Percentiles rank a stretch among this genome's conserved stretches.
Conservation (phyloP, 2,797 vertebrate species). For the Nothura maculosa region DNA sequence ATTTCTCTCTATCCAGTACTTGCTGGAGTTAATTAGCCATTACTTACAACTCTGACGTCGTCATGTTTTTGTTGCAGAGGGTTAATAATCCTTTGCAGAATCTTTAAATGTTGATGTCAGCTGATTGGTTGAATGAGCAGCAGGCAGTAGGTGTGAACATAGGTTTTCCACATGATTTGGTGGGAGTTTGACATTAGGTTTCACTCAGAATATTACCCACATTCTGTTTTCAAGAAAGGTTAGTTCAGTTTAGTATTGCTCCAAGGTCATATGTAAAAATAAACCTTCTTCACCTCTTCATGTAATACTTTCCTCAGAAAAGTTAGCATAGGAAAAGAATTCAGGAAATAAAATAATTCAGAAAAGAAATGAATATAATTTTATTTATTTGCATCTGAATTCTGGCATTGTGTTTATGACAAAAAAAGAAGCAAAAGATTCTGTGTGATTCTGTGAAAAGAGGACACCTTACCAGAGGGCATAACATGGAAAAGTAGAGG, state of each 20-base stretch:
- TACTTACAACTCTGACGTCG: neutral
- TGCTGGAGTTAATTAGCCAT: neutral
- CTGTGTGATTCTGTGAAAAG: no score
- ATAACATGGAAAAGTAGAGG: neutral
- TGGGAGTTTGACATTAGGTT: slow-evolving; percentile 5
- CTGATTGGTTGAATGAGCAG: neutral
- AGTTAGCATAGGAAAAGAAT: neutral
- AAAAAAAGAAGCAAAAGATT: neutral
- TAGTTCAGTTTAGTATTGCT: neutral
- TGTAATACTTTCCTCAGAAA: neutral
- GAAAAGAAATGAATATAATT: slow-evolving; percentile 1
- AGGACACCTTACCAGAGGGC: neutral
- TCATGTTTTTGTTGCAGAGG: neutral
- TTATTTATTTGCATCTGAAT: neutral
- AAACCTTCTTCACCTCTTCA: neutral
- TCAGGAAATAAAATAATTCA: neutral
- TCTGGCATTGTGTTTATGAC: neutral
- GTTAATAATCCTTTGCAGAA: neutral
- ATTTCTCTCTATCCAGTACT: neutral
- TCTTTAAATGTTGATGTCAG: neutral
- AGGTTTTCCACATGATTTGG: slow-evolving; percentile 20
- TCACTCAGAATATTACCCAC: neutral
- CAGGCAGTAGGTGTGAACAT: neutral
- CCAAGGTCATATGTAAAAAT: neutral
- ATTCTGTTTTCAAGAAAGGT: neutral